Conservation (phyloP, 2,113 vertebrate species). For the Charina bottae region DNA sequence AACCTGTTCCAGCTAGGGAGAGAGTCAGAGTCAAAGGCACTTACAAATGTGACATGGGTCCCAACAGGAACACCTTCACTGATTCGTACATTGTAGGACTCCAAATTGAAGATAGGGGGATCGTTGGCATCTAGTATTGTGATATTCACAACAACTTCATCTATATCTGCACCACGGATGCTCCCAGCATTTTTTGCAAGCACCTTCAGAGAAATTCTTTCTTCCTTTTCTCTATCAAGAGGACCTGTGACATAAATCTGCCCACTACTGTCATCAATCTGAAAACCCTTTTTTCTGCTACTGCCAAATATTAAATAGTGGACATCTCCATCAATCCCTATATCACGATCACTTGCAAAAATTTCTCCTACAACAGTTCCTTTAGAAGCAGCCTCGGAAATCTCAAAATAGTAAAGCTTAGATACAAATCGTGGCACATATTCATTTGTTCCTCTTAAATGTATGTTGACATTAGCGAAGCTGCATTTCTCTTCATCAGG, state of each 20-base stretch:
- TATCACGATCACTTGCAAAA: constrained; percentile 96
- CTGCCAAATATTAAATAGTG: constrained; percentile 93
- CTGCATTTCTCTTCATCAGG: constrained; percentile 94
- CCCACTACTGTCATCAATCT: constrained; percentile 86
- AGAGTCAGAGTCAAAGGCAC: constrained; percentile 94
- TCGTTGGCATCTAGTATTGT: constrained; percentile 95
- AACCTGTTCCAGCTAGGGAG: constrained; percentile 97
- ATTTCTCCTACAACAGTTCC: constrained; percentile 93
- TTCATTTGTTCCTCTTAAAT: constrained; percentile 93
- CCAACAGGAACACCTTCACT: constrained; percentile 91
- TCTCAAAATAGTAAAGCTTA: constrained; percentile 95
- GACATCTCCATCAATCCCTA: constrained; percentile 91
- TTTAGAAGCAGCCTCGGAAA: constrained; percentile 90
- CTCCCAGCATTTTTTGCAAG: constrained; percentile 93
- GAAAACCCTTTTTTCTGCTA: constrained; percentile 92
- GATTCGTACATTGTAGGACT: constrained; percentile 85
- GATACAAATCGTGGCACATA: constrained; percentile 98
- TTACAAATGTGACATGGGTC: constrained; percentile 92
- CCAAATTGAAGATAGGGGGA: constrained; percentile 89
- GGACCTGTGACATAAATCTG: constrained; percentile 90
- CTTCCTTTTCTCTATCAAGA: constrained; percentile 95
- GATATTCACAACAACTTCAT: constrained; percentile 94
- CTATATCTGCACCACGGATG: constrained; percentile 92
- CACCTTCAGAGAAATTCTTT: constrained; percentile 89
- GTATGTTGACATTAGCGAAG: constrained; percentile 90